These are phyloP conservation scores for Sebastes vulpes DNA, from an alignment of 2,797 vertebrate genomes.

Conservation along the genomic window DNA sequence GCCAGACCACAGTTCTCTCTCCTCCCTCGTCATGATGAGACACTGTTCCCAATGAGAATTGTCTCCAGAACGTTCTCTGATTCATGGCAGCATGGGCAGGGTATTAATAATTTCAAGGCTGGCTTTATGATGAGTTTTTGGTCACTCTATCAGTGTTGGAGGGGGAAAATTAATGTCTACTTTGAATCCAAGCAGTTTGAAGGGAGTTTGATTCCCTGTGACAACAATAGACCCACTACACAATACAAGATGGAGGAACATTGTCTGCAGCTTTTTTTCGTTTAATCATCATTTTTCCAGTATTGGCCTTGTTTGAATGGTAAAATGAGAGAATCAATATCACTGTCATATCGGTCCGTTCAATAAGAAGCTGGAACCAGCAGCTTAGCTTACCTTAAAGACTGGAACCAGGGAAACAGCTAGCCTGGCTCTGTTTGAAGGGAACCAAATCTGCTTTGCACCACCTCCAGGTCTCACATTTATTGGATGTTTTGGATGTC, in stretches of 20 bases:
- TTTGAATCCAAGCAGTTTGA: neutral
- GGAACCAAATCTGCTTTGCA: neutral
- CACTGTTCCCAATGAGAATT: slow-evolving; percentile 55
- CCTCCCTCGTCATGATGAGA: slow-evolving; percentile 38
- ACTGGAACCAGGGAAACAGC: neutral
- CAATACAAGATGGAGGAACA: neutral
- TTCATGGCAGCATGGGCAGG: slow-evolving; percentile 38
- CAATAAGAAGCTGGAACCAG: neutral
- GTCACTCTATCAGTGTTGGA: slow-evolving; percentile 41
- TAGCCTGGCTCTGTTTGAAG: neutral
- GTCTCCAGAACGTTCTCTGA: slow-evolving; percentile 65
- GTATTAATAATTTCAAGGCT: slow-evolving; percentile 60
- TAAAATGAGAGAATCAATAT: neutral
- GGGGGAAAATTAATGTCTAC: slow-evolving; percentile 27
- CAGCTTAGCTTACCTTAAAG: neutral
- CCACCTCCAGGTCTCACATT: neutral
- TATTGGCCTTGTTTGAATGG: neutral
- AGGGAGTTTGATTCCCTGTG: neutral
- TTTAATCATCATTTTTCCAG: neutral
- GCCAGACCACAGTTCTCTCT: slow-evolving; percentile 41
- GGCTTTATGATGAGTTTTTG: slow-evolving; percentile 53
- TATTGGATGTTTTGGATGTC: neutral
- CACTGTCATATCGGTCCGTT: neutral
- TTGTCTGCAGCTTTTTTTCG: neutral
- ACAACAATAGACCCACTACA: neutral